Base-by-base conservation (phyloP, 2,888 invertebrate genomes). In the Spilosoma lubricipeda region DNA sequence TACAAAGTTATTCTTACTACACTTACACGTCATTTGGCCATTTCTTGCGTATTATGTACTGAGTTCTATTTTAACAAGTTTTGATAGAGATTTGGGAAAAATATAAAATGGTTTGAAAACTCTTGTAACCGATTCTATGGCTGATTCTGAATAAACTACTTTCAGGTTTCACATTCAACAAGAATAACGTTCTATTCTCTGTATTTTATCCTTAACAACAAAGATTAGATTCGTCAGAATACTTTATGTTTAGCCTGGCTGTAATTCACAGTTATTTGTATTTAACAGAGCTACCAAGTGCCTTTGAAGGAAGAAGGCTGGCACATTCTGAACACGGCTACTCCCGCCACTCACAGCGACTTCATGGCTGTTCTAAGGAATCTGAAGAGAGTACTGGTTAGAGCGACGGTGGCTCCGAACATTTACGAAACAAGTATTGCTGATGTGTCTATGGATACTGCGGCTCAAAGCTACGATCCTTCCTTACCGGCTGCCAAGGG, bases 401-500 rank as follows among this genome's bases (percentile, higher is more conserved):
- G 98, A 72, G 99, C 99, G 2, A 97, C 98, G 1, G 96, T 97
- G 67, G 83, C 87, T 0, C 88, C 88, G 0, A 94, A 96, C 71
- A 96, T 98, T 79, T 97, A 97, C 76, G 94, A 96, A 0, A 96
- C 97, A 0, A 97, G 97, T 70, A 97, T 99, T 67, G 97, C 98
- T 76, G 98, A 99, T 88, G 97, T 99, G 0, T 97, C 97, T 36
- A 96, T 99, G 91, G 99, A 99, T 84, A 98, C 98, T 3, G 98
- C 99, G 0, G 97, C 97, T 0, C 96, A 97, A 63, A 96, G 96
- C 69, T 89, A 88, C 5, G 95, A 96, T 67, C 96, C 97, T 52
- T 96, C 96, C 2, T 96, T 95, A 83, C 96, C 96, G 15, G 94
- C 95, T 65, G 98, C 99, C 1, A 96, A 95, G 7, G 97, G 97